Conservation (phyloP, 2,113 vertebrate species). For the Cheirogaleus medius region DNA sequence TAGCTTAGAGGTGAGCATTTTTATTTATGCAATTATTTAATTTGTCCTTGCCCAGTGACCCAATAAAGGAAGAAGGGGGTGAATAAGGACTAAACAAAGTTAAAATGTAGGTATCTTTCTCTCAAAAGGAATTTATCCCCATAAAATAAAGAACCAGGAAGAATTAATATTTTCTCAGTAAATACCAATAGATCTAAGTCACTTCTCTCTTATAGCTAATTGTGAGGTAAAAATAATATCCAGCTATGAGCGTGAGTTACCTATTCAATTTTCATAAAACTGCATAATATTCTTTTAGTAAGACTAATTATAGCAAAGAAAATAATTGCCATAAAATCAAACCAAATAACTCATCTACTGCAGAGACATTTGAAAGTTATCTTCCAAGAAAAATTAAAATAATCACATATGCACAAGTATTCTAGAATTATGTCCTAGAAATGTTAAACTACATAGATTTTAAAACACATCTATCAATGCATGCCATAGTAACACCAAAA, state of each 20-base stretch:
- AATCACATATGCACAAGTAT: not conserved
- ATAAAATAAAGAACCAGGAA: not conserved
- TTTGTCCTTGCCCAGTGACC: not conserved
- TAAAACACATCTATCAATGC: not conserved
- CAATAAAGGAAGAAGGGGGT: not conserved
- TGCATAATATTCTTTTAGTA: not conserved
- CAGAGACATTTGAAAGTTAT: not conserved
- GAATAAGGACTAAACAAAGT: not conserved
- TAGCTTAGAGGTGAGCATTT: not conserved
- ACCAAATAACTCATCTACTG: not conserved
- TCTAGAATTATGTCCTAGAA: not conserved
- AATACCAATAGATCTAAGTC: not conserved
- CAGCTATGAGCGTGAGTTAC: not conserved
- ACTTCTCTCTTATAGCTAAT: not conserved
- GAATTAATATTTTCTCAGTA: conserved; percentile 2
- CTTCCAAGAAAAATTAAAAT: not conserved
- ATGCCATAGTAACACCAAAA: not conserved
- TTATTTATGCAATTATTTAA: not conserved
- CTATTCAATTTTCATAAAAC: not conserved
- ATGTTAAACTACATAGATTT: not conserved
- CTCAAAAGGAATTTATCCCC: not conserved
- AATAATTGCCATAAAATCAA: not conserved
- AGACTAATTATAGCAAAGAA: not conserved
- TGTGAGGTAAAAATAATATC: not conserved
- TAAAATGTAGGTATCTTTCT: not conserved